Evolutionary conservation across 2,113 vertebrate genomes (phyloP), one percentile per base, ranked within the genome.

Genomic region (Syngnathoides biaculeatus): DNA sequence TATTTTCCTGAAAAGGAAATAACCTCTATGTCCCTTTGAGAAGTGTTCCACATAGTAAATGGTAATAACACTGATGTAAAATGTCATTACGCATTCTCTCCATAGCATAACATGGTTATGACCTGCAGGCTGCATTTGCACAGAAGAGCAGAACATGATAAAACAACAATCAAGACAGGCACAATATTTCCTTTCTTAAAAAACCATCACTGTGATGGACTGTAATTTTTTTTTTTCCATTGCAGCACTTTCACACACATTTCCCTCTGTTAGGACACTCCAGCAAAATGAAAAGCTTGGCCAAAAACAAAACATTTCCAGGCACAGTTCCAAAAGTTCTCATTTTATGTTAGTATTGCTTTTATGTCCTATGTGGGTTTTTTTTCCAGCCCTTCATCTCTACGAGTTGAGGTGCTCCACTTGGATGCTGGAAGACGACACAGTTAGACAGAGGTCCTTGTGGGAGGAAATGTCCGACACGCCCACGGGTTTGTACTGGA

Each of bases 401-500:
- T 90, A 91, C 20, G 90, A 89, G 87, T 88, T 92, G 50, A 93
- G 89, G 62, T 92, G 92, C 67, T 92, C 90, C 78, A 92, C 92
- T 87, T 92, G 91, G 72, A 93, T 92, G 65, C 90, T 81, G 86
- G 95, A 95, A 82, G 97, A 93, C 85, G 95, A 94, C 88, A 98
- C 96, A 70, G 95, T 96, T 88, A 98, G 94, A 90, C 96, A 99
- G 86, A 98, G 93, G 94, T 99, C 95, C 90, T 98, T 98, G 89
- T 97, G 95, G 79, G 95, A 91, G 64, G 92, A 66, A 24, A 92
- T 71, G 77, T 92, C 89, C 15, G 89, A 76, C 65, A 92, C 85
- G 48, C 74, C 89, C 80, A 93, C 90, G 14, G 90, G 88, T 86
- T 93, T 93, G 85, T 92, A 93, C 74, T 91, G 91, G 74, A 91